These are phyloP conservation scores for Andrena fulva DNA, from an alignment of 2,888 invertebrate species.

Conservation along the genomic window DNA sequence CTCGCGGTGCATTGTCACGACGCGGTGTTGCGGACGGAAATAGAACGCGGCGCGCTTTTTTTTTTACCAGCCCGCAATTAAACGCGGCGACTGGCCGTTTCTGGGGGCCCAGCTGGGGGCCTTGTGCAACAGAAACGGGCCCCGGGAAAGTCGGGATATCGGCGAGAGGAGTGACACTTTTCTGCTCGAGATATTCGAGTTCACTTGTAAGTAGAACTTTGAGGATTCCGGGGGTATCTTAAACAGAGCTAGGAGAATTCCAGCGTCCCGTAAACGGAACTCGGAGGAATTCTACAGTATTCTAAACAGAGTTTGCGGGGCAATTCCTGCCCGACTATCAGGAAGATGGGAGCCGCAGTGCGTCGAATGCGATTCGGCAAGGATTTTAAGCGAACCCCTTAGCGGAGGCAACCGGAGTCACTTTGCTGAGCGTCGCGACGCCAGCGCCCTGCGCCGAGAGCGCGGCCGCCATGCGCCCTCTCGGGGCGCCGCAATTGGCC, in stretches of 20 bases:
- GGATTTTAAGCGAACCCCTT: background rate
- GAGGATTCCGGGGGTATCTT: too few relatives aligned
- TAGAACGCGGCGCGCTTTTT: slow-evolving; percentile 7
- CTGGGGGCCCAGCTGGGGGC: background rate
- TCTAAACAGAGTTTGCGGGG: too few relatives aligned
- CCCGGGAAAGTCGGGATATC: background rate
- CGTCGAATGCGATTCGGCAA: background rate
- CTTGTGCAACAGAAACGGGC: background rate
- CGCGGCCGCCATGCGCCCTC: slow-evolving; percentile 75
- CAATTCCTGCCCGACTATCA: background rate
- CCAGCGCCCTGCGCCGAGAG: slow-evolving; percentile 39
- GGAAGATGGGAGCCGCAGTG: too few relatives aligned
- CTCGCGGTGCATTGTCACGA: slow-evolving; percentile 44
- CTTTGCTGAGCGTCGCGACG: slow-evolving; percentile 24
- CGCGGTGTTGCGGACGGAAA: slow-evolving; percentile 25
- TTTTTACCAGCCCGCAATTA: too few relatives aligned
- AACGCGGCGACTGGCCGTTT: background rate
- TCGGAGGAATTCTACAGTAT: too few relatives aligned
- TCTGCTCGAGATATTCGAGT: too few relatives aligned
- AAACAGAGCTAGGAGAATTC: background rate
- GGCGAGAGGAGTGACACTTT: too few relatives aligned
- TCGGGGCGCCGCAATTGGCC: slow-evolving; percentile 74
- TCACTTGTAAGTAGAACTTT: too few relatives aligned
- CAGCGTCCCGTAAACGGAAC: too few relatives aligned
- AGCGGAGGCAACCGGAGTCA: background rate